phyloP scores from a whole-genome alignment of 2,113 vertebrate species.

The Lophius piscatorius region DNA sequence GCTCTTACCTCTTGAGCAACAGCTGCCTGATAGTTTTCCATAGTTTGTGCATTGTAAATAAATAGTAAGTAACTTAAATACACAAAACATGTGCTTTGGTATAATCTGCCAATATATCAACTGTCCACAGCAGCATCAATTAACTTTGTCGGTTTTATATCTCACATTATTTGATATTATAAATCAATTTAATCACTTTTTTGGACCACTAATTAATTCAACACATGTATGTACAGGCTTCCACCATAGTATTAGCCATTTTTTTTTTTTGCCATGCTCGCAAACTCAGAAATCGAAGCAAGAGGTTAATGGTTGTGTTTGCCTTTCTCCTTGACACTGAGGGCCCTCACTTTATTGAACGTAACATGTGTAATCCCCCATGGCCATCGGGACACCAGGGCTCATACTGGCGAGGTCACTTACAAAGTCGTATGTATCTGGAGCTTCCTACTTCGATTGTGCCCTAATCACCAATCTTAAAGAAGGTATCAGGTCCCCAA shows the following conservation, averaged over 20 bases:
- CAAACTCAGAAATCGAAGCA: conserved; percentile 66
- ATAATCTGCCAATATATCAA: no score
- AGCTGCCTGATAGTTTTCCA: no score
- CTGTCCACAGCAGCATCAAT: neutral
- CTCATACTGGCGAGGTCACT: conserved; percentile 81
- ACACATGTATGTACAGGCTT: conserved; percentile 22
- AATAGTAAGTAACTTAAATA: no score
- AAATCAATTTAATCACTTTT: conserved; percentile 29
- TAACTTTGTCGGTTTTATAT: neutral
- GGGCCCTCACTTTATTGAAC: conserved; percentile 82
- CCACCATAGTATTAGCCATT: conserved; percentile 36
- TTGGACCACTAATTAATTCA: conserved; percentile 44
- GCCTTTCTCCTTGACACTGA: conserved; percentile 81
- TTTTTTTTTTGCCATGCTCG: conserved; percentile 54
- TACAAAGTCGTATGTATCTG: conserved; percentile 82
- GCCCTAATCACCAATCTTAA: conserved; percentile 81
- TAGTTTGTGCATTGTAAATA: no score
- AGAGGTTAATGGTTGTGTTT: conserved; percentile 81
- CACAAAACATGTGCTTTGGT: no score
- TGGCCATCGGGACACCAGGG: conserved; percentile 72
- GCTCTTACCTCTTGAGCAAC: no score
- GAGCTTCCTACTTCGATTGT: conserved; percentile 77
- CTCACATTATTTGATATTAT: conserved; percentile 22
- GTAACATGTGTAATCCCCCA: conserved; percentile 82
- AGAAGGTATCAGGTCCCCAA: conserved; percentile 70